Evolutionary conservation across 2,888 invertebrate genomes (phyloP).

Genomic region (Ormyrus nitidulus): DNA sequence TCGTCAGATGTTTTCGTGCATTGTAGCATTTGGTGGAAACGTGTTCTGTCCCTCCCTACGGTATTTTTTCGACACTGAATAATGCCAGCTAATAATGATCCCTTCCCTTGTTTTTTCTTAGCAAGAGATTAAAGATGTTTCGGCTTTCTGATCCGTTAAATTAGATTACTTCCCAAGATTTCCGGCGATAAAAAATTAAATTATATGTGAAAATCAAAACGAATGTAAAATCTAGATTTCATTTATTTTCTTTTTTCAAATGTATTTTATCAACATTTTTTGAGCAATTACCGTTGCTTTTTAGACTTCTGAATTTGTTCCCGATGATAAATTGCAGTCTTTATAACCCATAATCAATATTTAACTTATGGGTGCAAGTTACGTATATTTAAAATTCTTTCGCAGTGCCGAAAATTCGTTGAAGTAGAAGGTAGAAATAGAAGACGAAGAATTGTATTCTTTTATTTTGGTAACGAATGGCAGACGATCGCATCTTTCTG

Average conservation of each 20-base stretch:
- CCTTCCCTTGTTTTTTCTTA: neutral
- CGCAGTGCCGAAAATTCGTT: conserved; percentile 10
- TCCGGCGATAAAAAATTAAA: neutral
- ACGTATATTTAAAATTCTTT: neutral
- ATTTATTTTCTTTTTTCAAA: too few relatives aligned
- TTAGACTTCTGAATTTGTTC: neutral
- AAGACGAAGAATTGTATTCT: neutral
- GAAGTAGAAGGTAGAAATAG: conserved; percentile 3
- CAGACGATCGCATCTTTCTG: neutral
- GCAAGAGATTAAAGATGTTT: conserved; percentile 15
- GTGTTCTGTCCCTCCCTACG: conserved; percentile 31
- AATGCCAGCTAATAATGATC: conserved; percentile 4
- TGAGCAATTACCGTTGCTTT: neutral
- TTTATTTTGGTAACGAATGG: conserved; percentile 1
- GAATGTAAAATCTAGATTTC: too few relatives aligned
- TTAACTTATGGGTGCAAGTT: neutral
- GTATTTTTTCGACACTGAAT: conserved; percentile 13
- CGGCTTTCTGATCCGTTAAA: conserved; percentile 4
- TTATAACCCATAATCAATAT: conserved; percentile 24
- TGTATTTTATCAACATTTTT: too few relatives aligned
- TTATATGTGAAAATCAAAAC: neutral
- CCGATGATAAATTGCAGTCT: neutral
- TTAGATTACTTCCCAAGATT: conserved; percentile 10
- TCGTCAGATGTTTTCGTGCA: conserved; percentile 59
- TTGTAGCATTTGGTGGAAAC: conserved; percentile 62